Conservation (phyloP, 2,797 vertebrate species). For the Hypotaenidia okinawae region DNA sequence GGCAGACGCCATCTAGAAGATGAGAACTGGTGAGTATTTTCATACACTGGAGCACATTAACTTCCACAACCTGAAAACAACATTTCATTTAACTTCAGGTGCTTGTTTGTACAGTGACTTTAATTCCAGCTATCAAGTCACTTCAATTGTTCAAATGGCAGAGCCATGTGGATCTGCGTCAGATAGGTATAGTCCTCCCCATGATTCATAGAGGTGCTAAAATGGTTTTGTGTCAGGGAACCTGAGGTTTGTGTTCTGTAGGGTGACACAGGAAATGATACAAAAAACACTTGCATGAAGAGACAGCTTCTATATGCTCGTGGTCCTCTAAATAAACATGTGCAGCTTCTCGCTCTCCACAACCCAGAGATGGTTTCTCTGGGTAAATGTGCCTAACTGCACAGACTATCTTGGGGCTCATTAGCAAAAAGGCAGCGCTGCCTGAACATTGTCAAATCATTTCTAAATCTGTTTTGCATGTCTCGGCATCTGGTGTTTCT, state of each 20-base stretch:
- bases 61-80: not conserved
- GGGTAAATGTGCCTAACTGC: not conserved
- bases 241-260: not conserved
- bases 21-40: not conserved
- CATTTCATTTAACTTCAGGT: not conserved
- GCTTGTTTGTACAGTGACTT: not conserved
- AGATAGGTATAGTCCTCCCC: not conserved
- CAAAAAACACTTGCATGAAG: not conserved
- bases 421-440: not conserved
- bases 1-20: not conserved
- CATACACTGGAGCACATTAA: not conserved
- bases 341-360: not conserved
- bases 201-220: not conserved
- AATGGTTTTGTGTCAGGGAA: not conserved
- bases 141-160: not conserved
- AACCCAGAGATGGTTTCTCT: rapidly evolving
- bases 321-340: not conserved
- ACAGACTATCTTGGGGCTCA: not conserved
- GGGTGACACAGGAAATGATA: not conserved
- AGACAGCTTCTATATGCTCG: not conserved
- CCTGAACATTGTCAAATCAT: not conserved
- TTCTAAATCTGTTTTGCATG: slow-evolving; percentile 46
- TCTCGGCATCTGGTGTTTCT: slow-evolving; percentile 55
- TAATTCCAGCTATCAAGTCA: not conserved
- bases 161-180: not conserved